phyloP scores from a whole-genome alignment of 2,888 invertebrate genomes.

The Shargacucullia verbasci region DNA sequence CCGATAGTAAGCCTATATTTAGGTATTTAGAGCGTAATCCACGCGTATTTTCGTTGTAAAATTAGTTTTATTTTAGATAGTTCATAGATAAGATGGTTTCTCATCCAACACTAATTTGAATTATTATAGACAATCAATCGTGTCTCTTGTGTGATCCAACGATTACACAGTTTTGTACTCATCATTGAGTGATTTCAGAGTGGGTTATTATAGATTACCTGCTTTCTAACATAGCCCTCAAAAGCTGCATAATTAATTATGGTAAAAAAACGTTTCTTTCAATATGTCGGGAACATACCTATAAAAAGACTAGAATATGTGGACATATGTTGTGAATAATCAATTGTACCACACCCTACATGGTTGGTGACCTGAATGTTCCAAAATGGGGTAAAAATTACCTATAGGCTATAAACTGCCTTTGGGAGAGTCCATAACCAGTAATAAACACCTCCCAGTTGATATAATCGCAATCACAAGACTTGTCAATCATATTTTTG shows the following conservation, averaged over 20 bases:
- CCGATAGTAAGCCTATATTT: constrained; percentile 35
- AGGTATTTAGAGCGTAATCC: constrained; percentile 20
- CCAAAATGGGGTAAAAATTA: not conserved
- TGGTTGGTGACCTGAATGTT: constrained; percentile 20
- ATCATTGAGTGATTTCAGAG: not conserved
- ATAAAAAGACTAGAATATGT: constrained; percentile 16
- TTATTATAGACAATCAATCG: constrained; percentile 34
- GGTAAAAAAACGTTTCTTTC: not conserved
- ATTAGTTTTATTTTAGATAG: constrained; percentile 16
- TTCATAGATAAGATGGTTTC: constrained; percentile 24
- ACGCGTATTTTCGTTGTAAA: constrained; percentile 36
- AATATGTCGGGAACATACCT: constrained; percentile 12
- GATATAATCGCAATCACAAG: no score
- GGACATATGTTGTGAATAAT: constrained; percentile 35
- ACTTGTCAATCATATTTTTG: no score
- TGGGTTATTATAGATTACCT: constrained; percentile 4
- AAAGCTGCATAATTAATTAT: constrained; percentile 2
- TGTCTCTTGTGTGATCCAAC: constrained; percentile 7
- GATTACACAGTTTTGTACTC: constrained; percentile 6
- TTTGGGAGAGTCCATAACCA: no score
- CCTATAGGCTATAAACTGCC: no score
- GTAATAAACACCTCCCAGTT: no score
- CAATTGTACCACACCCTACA: constrained; percentile 53
- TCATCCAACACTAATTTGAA: constrained; percentile 20
- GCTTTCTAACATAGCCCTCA: not conserved